A percentile compares a stretch with the other conserved stretches of the same genome.
Evolutionary conservation across 2,113 vertebrate species (phyloP).

Genomic region (Gorsachius goisagi): DNA sequence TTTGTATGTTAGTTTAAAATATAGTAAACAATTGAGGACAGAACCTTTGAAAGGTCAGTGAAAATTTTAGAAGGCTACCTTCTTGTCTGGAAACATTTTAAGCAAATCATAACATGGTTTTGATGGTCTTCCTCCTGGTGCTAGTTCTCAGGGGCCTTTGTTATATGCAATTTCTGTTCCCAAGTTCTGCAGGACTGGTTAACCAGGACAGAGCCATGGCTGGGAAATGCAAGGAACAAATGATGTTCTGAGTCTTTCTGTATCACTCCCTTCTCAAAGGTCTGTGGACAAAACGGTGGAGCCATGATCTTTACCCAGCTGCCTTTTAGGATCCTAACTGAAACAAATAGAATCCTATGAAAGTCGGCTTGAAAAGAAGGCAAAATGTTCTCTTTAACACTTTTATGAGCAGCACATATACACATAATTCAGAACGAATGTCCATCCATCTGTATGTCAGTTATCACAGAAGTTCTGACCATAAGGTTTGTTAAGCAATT

Average conservation of each 20-base stretch:
- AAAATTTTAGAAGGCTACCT: not conserved
- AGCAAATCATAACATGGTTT: not conserved
- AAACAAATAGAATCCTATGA: not conserved
- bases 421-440: not conserved
- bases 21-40: not conserved
- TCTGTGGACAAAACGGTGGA: too few species aligned
- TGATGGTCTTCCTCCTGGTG: not conserved
- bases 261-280: not conserved
- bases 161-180: accelerated
- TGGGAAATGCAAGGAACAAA: not conserved
- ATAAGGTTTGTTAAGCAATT: not conserved
- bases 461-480: not conserved
- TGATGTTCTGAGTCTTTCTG: accelerated
- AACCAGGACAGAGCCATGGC: not conserved
- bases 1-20: not conserved
- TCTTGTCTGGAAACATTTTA: not conserved
- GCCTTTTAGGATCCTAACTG: not conserved
- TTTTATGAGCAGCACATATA: not conserved
- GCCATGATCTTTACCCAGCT: not conserved
- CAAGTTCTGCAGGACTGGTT: not conserved
- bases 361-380: not conserved
- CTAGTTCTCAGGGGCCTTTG: not conserved
- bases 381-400: not conserved
- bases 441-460: not conserved
- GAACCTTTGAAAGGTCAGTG: not conserved